These are phyloP conservation scores for Peromyscus leucopus DNA, from an alignment of 2,113 vertebrate genomes.

Conservation along the genomic window DNA sequence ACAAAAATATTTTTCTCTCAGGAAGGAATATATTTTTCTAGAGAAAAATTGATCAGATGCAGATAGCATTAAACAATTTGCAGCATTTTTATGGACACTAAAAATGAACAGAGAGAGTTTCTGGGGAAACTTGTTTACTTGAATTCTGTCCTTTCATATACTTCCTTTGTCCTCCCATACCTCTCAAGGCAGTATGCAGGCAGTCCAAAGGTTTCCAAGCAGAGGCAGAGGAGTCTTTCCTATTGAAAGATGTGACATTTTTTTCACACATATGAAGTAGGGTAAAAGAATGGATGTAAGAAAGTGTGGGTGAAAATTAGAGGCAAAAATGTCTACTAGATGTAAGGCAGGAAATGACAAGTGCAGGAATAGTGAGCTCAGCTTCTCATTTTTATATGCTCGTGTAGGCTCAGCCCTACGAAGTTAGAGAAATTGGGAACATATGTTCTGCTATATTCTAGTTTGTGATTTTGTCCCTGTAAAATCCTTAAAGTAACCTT, in stretches of 20 bases:
- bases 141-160: background rate
- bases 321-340: slow-evolving; percentile 39
- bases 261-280: background rate
- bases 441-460: slow-evolving; percentile 10
- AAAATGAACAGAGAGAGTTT: background rate
- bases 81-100: background rate
- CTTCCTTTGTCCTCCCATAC: background rate
- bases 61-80: slow-evolving; percentile 30
- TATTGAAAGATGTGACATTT: background rate
- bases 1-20: slow-evolving; percentile 19
- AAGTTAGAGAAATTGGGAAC: slow-evolving; percentile 52
- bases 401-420: slow-evolving; percentile 14
- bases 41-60: slow-evolving; percentile 16
- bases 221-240: background rate
- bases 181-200: slow-evolving; percentile 26
- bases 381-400: slow-evolving; percentile 50
- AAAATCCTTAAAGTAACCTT: slow-evolving; percentile 43
- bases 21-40: background rate
- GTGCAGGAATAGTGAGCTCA: slow-evolving; percentile 12
- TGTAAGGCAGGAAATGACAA: slow-evolving; percentile 67
- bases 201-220: slow-evolving; percentile 37
- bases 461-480: slow-evolving; percentile 45
- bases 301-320: slow-evolving; percentile 42
- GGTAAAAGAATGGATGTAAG: background rate
- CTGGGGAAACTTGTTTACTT: slow-evolving; percentile 18